Conservation (phyloP, 2,888 invertebrate species). For the Tetheella fluctuosa region DNA sequence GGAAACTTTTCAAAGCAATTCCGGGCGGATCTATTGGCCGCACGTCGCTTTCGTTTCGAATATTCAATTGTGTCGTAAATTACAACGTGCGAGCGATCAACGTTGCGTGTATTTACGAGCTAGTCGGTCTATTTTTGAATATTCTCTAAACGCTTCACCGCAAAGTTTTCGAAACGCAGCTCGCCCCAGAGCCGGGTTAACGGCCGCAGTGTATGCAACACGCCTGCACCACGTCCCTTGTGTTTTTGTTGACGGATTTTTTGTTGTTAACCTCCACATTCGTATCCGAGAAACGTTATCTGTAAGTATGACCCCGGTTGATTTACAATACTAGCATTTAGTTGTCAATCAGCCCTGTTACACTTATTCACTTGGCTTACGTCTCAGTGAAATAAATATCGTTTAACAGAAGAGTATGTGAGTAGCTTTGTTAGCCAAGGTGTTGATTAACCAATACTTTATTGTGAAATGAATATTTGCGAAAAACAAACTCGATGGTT, state of each 20-base stretch:
- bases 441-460: slow-evolving; percentile 52
- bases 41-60: slow-evolving; percentile 54
- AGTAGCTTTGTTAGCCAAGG: slow-evolving; percentile 22
- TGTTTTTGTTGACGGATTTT: slow-evolving; percentile 83
- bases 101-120: slow-evolving; percentile 67
- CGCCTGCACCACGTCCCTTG: slow-evolving; percentile 76
- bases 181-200: slow-evolving; percentile 75
- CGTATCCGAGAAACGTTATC: slow-evolving; percentile 73
- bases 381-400: slow-evolving; percentile 16
- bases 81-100: slow-evolving; percentile 57
- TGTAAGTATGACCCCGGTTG: slow-evolving; percentile 83
- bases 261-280: slow-evolving; percentile 74
- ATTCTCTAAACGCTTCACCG: slow-evolving; percentile 79
- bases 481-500: slow-evolving; percentile 34
- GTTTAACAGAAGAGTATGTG: not conserved
- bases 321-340: slow-evolving; percentile 72
- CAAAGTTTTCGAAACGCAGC: slow-evolving; percentile 82
- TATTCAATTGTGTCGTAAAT: slow-evolving; percentile 53
- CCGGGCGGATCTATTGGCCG: slow-evolving; percentile 56
- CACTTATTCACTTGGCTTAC: slow-evolving; percentile 30
- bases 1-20: slow-evolving; percentile 81
- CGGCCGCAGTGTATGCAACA: slow-evolving; percentile 78
- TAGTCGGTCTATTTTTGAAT: slow-evolving; percentile 82
- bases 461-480: slow-evolving; percentile 34
- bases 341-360: slow-evolving; percentile 51